Evolutionary conservation across 2,888 invertebrate genomes (phyloP), one percentile per base, ranked within the genome.

Genomic region (Zygogramma bicolorata): DNA sequence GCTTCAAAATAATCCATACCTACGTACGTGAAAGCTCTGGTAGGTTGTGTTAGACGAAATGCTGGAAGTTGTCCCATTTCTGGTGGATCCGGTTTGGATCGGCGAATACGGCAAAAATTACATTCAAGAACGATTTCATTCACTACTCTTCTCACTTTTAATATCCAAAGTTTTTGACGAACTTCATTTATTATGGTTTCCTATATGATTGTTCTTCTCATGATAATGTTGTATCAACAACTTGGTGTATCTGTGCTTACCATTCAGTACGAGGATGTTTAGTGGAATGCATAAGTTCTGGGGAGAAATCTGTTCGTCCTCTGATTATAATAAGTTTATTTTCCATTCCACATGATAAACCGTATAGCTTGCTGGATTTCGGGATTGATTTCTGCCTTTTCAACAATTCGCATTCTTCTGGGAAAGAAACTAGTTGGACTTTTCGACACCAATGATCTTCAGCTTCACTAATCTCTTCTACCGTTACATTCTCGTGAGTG

Each of bases 1-100:
- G 18, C 18, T 3, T 18, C 34, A 31, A 2, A 58, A 5, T 60
- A 60, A 34, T 60, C 34, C 31, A 38, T 34, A 18, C 20, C 34
- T 1, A 60, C 10, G 18, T 31, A 60, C 3, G 60, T 13, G n/a
- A 20, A 58, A 10, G 2, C 18, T 34, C 60, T 60, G 3, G 34
- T n/a, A 18, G 22, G 60, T 20, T 31, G 31, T 0, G 8, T 13
- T n/a, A 60, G 60, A 10, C 60, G 34, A 4, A 20, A 13, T 18
- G n/a, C 34, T 18, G 60, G 38, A 60, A 60, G 60, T 31, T 60
- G 60, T 34, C 60, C 34, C 10, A 60, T 60, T 20, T 34, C 60
- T 7, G 38, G 13, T 1, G 18, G 1, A 1, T 22, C 1, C 3
- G 60, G 38, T 22, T 60, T 60, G 5, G 20, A 2, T 6, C 34